Base-by-base conservation (phyloP, 2,888 invertebrate species). In the Luffia ferchaultella region DNA sequence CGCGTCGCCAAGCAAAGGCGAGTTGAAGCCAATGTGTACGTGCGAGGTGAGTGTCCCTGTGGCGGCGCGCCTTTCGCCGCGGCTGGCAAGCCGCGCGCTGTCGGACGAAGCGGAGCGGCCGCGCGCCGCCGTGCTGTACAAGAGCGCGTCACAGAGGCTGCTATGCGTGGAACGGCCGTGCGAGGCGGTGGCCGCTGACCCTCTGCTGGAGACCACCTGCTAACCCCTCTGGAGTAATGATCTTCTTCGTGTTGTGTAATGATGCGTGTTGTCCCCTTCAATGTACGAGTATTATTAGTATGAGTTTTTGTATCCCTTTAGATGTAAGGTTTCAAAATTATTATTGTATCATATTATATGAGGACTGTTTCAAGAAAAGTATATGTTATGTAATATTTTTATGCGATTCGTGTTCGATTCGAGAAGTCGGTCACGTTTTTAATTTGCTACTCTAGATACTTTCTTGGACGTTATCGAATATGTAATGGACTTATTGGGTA, bases 271-370 rank as follows among this genome's bases (percentile, higher is more conserved):
- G 61, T 57, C 56, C 53, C 57, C 50, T 54, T 60, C 62, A 62
- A 62, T 66, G 68, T 70, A 70, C 61, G 78, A 80, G 78, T 80
- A 80, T 80, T 79, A 76, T 71, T 79, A 80, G 76, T 70, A 71
- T 70, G 76, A 76, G 75, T 76, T 80, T 68, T 80, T 79, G 72
- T 80, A 80, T 79, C 76, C 75, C 69, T 65, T 64, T 76, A 75
- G 72, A 56, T 65, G 54, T 80, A 79, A 80, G 79, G 60, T 74
- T 79, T 76, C 76, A 67, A 79, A 80, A 79, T 79, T 76, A 70
- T 76, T 64, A 73, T 71, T 76, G 73, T 79, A 76, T 68, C 64
- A 70, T 78, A 75, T 69, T 68, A 62, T 62, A 67, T 65, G 62
- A 19, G n/a, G n/a, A 42, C 43, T 30, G 18, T 45, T 16, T 45